phyloP scores from a whole-genome alignment of 2,113 vertebrate species.

The Alligator mississippiensis region DNA sequence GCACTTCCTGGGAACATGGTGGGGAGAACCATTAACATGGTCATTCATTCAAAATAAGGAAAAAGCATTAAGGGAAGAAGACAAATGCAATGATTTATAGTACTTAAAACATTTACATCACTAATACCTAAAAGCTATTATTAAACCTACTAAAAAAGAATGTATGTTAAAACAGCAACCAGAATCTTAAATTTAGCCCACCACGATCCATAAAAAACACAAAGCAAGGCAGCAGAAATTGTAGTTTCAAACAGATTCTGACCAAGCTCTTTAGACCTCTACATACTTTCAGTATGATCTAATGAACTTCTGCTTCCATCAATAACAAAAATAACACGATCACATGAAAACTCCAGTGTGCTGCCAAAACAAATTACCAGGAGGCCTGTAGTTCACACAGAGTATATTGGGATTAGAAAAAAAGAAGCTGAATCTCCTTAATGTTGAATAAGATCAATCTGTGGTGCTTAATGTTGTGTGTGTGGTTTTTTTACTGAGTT shows the following conservation, averaged over 20 bases:
- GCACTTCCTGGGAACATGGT: conserved; percentile 19
- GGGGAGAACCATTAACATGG: neutral
- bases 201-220: neutral
- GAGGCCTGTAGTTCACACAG: neutral
- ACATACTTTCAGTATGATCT: conserved; percentile 51
- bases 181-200: neutral
- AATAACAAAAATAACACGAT: conserved; percentile 41
- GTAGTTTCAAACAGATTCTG: conserved; percentile 13
- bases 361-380: conserved; percentile 24
- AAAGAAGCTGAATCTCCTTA: neutral
- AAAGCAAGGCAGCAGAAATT: neutral
- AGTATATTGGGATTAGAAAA: neutral
- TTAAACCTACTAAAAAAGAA: neutral
- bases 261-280: conserved; percentile 14
- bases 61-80: conserved; percentile 11
- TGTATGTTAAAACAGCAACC: neutral
- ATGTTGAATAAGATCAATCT: neutral
- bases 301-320: conserved; percentile 48
- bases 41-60: conserved; percentile 1
- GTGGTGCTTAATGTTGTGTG: neutral
- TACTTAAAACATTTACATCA: neutral
- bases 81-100: neutral
- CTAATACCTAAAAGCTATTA: neutral
- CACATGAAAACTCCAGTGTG: neutral
- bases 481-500: neutral